phyloP scores from a whole-genome alignment of 2,797 vertebrate species.

The Gambusia yucatana region DNA sequence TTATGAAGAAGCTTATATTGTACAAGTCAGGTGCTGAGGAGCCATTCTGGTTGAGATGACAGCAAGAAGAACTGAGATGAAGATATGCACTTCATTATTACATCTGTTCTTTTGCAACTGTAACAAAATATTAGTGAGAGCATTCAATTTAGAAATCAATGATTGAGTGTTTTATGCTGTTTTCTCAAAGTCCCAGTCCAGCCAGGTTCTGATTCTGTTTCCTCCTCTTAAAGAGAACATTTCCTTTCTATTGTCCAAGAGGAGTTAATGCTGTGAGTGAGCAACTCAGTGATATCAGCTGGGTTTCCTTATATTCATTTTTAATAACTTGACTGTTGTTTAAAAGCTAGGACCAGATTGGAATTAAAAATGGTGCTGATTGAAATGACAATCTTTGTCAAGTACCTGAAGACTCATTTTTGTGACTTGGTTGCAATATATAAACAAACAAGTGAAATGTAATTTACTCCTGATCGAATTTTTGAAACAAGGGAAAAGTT shows the following conservation, averaged over 20 bases:
- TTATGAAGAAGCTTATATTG: slow-evolving; percentile 13
- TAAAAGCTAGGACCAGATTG: not conserved
- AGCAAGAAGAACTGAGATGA: not conserved
- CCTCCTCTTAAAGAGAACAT: not conserved
- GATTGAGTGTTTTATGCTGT: not conserved
- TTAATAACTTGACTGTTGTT: no score
- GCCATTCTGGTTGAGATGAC: not conserved
- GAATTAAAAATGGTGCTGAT: not conserved
- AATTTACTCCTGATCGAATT: not conserved
- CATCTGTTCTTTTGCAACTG: no score
- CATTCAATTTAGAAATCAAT: not conserved
- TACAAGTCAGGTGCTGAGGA: slow-evolving; percentile 27
- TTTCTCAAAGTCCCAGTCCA: not conserved
- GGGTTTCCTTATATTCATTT: no score
- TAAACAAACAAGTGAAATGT: not conserved
- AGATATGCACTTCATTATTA: not conserved
- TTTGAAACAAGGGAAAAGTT: not conserved
- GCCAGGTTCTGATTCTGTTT: not conserved
- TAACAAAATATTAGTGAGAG: not conserved
- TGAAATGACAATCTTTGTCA: not conserved
- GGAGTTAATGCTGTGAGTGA: no score
- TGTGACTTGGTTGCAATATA: not conserved
- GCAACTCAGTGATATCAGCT: no score
- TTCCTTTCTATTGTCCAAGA: not conserved
- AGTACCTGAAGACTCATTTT: not conserved